Evolutionary conservation across 2,888 invertebrate species (phyloP), one percentile per base, ranked within the genome.

Genomic region (Branchellion lobata): DNA sequence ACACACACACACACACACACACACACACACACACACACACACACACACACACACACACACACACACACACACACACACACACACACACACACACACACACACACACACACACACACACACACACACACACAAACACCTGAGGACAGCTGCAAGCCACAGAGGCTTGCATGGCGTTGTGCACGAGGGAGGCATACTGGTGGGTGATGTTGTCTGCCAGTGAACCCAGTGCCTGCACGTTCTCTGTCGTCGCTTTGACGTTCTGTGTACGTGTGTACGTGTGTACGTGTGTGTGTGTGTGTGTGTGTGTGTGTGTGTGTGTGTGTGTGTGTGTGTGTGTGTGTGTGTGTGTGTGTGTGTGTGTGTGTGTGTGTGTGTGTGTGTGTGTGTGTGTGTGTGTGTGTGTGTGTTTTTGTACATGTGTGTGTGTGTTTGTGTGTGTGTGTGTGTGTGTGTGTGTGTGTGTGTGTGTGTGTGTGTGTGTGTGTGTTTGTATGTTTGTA

Each of bases 81-180:
- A n/a, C n/a, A n/a, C n/a, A n/a, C n/a, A n/a, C n/a, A n/a, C n/a
- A n/a, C n/a, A n/a, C n/a, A n/a, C n/a, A n/a, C n/a, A n/a, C n/a
- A n/a, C n/a, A n/a, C n/a, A n/a, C n/a, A n/a, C n/a, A n/a, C n/a
- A n/a, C n/a, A n/a, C n/a, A n/a, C n/a, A n/a, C n/a, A n/a, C n/a
- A 57, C 61, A 8, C 5, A n/a, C 21, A 57, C n/a, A 18, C 2
- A 51, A 81, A 83, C 83, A 89, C 92, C 85, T 97, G 96, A 0
- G 92, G 92, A 85, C 93, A 95, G 24, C 93, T 92, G 21, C 95
- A 93, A 33, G 94, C 92, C 29, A 93, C 93, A 24, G 94, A 92
- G 0, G 97, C 97, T 0, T 96, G 95, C 18, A 93, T 91, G 21
- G 94, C 93, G 88, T 97, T 96, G 81, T 91, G 91, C 0, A 96